phyloP scores from a whole-genome alignment of 2,797 vertebrate genomes.

The Halcyon badia region DNA sequence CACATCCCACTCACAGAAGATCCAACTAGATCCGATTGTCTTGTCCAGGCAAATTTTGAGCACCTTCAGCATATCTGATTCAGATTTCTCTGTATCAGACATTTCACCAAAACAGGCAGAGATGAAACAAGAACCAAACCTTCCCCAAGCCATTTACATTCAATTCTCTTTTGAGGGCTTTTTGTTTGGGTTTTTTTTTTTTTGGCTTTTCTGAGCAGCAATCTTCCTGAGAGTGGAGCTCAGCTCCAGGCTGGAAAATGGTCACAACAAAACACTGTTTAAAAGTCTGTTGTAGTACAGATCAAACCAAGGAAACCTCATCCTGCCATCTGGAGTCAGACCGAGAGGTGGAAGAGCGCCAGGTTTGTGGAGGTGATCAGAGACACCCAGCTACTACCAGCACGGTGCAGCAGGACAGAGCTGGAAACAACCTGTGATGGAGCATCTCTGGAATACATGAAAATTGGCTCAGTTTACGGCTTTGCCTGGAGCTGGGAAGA shows the following conservation, averaged over 20 bases:
- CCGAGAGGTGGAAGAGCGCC: conserved; percentile 28
- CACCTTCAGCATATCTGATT: background rate
- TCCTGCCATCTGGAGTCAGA: conserved; percentile 58
- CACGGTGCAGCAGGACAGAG: background rate
- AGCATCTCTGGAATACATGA: background rate
- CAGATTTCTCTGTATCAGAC: background rate
- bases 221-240: background rate
- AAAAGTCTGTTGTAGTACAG: background rate
- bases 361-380: conserved; percentile 44
- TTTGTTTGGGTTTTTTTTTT: background rate
- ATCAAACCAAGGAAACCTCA: conserved; percentile 23
- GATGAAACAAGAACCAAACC: background rate
- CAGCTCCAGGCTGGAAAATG: background rate
- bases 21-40: background rate
- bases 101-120: background rate
- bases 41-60: background rate
- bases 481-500: conserved; percentile 16
- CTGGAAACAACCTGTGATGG: background rate
- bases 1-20: background rate
- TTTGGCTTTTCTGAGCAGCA: background rate
- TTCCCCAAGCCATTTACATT: background rate
- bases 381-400: conserved; percentile 15
- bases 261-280: background rate
- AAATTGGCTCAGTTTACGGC: background rate
- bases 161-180: background rate